Evolutionary conservation across 2,113 vertebrate genomes (phyloP).

Genomic region (Panthera uncia): DNA sequence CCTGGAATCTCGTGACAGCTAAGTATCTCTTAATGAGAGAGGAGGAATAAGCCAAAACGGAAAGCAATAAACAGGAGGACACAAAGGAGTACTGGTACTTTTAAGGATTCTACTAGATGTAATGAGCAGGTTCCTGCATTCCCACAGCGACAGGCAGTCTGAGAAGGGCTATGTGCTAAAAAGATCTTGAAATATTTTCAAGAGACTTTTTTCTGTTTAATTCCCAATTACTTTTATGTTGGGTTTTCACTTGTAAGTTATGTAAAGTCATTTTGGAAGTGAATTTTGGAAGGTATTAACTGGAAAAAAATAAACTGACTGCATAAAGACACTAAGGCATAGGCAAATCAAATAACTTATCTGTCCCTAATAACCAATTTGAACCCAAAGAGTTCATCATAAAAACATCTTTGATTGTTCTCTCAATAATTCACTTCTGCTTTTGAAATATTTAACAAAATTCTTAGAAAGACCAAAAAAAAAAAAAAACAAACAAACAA

Average conservation of each 20-base stretch:
- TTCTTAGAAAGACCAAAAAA: constrained; percentile 9
- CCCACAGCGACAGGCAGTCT: neutral
- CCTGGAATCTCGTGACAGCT: accelerated
- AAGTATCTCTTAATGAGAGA: neutral
- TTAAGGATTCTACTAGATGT: neutral
- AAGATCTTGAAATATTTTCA: neutral
- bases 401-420: neutral
- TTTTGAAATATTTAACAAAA: constrained; percentile 27
- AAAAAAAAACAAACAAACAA: neutral
- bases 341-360: neutral
- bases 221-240: neutral
- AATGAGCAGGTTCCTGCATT: neutral
- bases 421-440: constrained; percentile 18
- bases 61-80: neutral
- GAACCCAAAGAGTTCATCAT: neutral
- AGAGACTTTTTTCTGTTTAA: neutral
- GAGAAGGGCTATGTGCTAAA: neutral
- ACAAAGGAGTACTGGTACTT: no score
- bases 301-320: constrained; percentile 35
- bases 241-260: constrained; percentile 30
- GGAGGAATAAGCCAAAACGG: neutral
- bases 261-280: constrained; percentile 10
- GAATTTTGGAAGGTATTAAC: neutral
- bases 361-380: neutral
- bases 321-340: neutral